A percentile compares a stretch with the other conserved stretches of the same genome.
These are phyloP conservation scores for Odocoileus virginianus DNA, from an alignment of 2,113 vertebrate species.

Conservation along the genomic window DNA sequence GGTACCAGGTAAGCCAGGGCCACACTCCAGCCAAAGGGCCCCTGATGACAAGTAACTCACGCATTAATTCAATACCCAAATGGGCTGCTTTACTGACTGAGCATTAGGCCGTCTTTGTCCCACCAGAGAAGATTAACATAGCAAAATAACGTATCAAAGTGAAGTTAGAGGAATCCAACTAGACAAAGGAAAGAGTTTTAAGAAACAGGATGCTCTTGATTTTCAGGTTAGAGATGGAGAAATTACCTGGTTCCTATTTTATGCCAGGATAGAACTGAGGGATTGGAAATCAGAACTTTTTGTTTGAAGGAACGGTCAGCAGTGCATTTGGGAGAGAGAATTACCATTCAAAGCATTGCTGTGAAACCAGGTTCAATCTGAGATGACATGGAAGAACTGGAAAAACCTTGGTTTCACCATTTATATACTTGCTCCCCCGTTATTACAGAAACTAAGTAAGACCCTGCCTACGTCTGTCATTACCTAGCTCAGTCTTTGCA, in stretches of 20 bases:
- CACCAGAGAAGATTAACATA: neutral
- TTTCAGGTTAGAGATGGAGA: neutral
- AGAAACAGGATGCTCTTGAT: neutral
- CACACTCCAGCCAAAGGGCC: neutral
- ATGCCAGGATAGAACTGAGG: neutral
- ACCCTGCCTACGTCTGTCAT: neutral
- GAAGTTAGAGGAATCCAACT: neutral
- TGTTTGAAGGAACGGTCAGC: neutral
- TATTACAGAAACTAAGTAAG: neutral
- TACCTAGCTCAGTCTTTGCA: neutral
- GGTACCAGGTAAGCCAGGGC: neutral
- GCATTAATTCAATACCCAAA: neutral
- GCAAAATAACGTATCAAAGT: neutral
- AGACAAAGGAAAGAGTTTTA: conserved; percentile 1
- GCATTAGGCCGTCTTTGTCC: neutral
- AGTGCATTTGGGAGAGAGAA: neutral
- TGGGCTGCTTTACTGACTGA: neutral
- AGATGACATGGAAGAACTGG: neutral
- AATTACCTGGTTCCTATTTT: neutral
- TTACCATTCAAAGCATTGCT: neutral
- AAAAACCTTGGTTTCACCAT: neutral
- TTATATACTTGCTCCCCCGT: neutral
- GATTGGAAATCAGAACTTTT: neutral
- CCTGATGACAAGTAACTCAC: neutral
- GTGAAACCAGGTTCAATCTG: neutral